Evolutionary conservation across 2,888 invertebrate species (phyloP), one percentile per base, ranked within the genome.

Genomic region (Minunthozetes semirufus): DNA sequence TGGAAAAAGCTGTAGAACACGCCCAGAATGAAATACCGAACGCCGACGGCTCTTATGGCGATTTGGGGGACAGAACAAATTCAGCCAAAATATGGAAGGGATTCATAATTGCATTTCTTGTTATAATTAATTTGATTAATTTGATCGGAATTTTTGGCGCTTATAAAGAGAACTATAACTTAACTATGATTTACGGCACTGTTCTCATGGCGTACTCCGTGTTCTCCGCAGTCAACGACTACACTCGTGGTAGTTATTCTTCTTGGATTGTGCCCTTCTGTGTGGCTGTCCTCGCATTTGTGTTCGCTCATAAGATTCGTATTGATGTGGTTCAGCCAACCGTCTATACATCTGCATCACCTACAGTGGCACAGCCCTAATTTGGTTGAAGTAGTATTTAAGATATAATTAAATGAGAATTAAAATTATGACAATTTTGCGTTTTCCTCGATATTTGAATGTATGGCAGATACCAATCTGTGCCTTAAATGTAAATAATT

Each of bases 211-310:
- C 42, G 17, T 71, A 53, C 17, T 53, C 42, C 17, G 33, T 72
- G n/a, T 72, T 75, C 27, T n/a, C 50, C 17, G 22, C 75, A 0
- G 38, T 5, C 11, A 33, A 25, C 15, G 56, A 56, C 15, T 59
- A 71, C 13, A 42, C 33, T 19, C 70, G 71, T 2, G 75, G 75
- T 19, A 59, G 75, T 17, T 48, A 48, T 61, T 61, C 75, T 15
- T 33, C 75, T 1, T 75, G 75, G 75, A 9, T 75, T 6, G 38
- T 75, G 22, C 56, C 75, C 22, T 46, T 75, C 46, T 9, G 15
- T 42, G 68, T 68, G 17, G 68, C 68, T 2, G 22, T 68, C 4
- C 46, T 68, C 3, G 42, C 68, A n/a, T 68, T 42, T 42, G 42
- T 42, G 0, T 68, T 42, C 22, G 22, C 68, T 3, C 68, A 68